These are phyloP conservation scores for Andrena bicolor DNA, from an alignment of 2,888 invertebrate genomes.

Conservation along the genomic window DNA sequence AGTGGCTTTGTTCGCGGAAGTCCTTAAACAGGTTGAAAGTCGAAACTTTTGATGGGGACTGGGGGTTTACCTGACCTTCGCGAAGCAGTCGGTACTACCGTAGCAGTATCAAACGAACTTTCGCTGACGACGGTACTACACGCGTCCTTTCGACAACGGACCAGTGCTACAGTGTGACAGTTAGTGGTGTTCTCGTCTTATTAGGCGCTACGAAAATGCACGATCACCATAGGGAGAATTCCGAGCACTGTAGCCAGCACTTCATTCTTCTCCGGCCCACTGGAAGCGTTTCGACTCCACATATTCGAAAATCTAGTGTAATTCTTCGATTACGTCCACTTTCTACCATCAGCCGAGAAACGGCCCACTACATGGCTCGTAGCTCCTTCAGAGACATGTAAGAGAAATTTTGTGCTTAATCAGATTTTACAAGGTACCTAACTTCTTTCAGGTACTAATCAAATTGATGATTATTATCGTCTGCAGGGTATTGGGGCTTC, in stretches of 20 bases:
- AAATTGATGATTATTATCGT: neutral
- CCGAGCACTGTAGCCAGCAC: too few species aligned
- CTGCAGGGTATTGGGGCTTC: neutral
- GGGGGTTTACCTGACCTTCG: conserved; percentile 40
- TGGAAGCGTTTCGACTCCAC: neutral
- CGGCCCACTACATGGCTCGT: too few species aligned
- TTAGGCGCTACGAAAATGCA: too few species aligned
- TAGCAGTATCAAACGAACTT: conserved; percentile 23
- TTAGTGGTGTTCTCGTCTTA: neutral
- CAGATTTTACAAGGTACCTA: neutral
- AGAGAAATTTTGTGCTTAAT: too few species aligned
- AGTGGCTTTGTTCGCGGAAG: conserved; percentile 18
- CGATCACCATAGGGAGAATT: too few species aligned
- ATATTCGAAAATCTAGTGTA: too few species aligned
- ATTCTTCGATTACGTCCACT: too few species aligned
- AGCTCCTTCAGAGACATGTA: too few species aligned
- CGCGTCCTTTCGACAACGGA: conserved; percentile 9
- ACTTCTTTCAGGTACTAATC: neutral
- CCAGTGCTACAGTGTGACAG: conserved; percentile 19
- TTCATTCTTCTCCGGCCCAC: too few species aligned
- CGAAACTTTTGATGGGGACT: conserved; percentile 18
- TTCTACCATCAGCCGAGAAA: too few species aligned
- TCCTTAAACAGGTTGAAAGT: conserved; percentile 49
- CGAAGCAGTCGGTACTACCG: conserved; percentile 23
- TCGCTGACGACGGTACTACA: neutral